These are phyloP conservation scores for Thysanoteuthis rhombus DNA, from an alignment of 2,888 invertebrate species.

Conservation along the genomic window DNA sequence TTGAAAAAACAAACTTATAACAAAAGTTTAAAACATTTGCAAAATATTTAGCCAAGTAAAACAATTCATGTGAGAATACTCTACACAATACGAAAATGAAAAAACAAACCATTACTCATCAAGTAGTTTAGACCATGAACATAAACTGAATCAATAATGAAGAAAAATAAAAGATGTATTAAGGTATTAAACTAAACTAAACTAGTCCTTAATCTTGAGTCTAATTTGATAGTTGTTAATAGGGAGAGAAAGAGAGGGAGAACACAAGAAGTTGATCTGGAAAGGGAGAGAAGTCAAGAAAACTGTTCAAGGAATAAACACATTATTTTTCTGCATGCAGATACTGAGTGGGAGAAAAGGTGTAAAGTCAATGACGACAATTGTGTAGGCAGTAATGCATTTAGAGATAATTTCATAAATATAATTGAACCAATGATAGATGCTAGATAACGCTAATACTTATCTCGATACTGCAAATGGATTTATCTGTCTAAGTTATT, in stretches of 20 bases:
- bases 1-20: no score
- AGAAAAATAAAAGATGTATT: background rate
- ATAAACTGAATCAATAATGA: background rate
- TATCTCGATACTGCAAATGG: background rate
- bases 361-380: background rate
- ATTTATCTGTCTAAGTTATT: background rate
- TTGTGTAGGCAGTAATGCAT: conserved; percentile 12
- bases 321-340: background rate
- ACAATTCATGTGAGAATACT: background rate
- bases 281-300: background rate
- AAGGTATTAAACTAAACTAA: background rate
- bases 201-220: no score
- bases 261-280: background rate
- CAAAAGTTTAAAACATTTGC: no score
- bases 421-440: background rate
- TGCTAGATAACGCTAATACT: background rate
- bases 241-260: background rate
- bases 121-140: background rate
- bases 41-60: background rate
- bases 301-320: background rate
- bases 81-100: background rate
- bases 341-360: background rate
- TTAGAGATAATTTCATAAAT: background rate
- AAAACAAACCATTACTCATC: background rate
- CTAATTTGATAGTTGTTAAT: background rate